phyloP scores from a whole-genome alignment of 1,140 invertebrate genomes.

The Coptotermes formosanus region DNA sequence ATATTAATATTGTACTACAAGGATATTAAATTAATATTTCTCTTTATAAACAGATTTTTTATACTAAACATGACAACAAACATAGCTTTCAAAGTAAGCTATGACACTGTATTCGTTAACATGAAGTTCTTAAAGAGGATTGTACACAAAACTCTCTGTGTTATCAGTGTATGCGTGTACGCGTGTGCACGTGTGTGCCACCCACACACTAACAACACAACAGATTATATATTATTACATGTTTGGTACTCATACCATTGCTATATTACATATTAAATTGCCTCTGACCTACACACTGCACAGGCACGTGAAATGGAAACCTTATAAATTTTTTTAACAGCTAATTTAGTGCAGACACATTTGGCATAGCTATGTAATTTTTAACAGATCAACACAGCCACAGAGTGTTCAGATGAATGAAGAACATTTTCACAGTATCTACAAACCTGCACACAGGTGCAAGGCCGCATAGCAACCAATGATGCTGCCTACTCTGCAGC shows the following conservation, averaged over 20 bases:
- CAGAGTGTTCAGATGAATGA: too few relatives aligned
- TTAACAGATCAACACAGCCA: too few relatives aligned
- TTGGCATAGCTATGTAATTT: too few relatives aligned
- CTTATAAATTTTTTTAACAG: too few relatives aligned
- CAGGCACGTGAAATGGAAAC: too few relatives aligned
- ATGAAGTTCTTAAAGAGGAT: background rate
- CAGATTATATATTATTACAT: conserved; percentile 11
- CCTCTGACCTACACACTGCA: background rate
- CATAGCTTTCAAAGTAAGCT: conserved; percentile 2
- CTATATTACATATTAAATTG: background rate
- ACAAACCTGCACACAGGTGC: too few relatives aligned
- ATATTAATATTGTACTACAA: conserved; percentile 14
- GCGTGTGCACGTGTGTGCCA: too few relatives aligned
- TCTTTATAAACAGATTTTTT: conserved; percentile 3
- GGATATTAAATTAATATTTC: conserved; percentile 12
- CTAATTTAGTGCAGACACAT: too few relatives aligned
- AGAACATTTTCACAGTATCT: too few relatives aligned
- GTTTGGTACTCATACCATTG: background rate
- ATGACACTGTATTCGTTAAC: background rate
- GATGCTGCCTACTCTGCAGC: too few relatives aligned
- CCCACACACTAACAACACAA: background rate
- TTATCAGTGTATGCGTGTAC: background rate
- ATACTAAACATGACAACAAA: background rate
- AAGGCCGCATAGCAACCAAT: too few relatives aligned
- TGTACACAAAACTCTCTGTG: background rate